Evolutionary conservation across 2,797 vertebrate species (phyloP), one percentile per base, ranked within the genome.

Genomic region (Glyptemys insculpta): DNA sequence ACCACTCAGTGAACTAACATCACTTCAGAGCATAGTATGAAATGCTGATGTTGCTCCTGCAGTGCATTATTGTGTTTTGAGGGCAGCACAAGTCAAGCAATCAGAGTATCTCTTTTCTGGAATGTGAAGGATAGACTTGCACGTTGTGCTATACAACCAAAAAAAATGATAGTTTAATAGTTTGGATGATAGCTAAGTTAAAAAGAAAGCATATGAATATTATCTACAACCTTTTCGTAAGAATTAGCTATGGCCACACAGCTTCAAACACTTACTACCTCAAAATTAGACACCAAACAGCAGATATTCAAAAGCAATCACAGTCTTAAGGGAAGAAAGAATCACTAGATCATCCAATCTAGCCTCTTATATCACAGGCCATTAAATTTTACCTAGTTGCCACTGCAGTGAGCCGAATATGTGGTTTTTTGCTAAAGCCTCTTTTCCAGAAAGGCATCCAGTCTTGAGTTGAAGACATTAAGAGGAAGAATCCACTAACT

Each of bases 171-270:
- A 68, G 25, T 44, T 91, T 83, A 86, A 54, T 79, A 34, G 72
- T 12, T 4, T 76, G 72, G 25, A 47, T 29, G 41, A 76, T 47
- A 94, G 41, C 41, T 72, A 11, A 91, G 68, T 49, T 31, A 91
- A 94, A 91, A 94, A 47, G 41, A 95, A 91, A 50, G 68, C 31
- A 84, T 89, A 93, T 95, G 49, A 9, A 14, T 81, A 83, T 6
- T 50, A 92, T 90, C 90, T 57, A n/a, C 3, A 76, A 41, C 29
- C 90, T 90, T 16, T 72, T 74, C 87, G 78, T 11, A 44, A 93
- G 25, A 53, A 29, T 65, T 52, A n/a, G 41, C 5, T 44, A 37
- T 37, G 15, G 52, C 27, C 50, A 53, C 5, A 11, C 3, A 52
- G 72, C 11, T 85, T 88, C 76, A 90, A 37, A 4, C 72, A 8